A percentile compares a stretch with the other conserved stretches of the same genome.
Evolutionary conservation across 2,113 vertebrate species (phyloP).

Genomic region (Pelecanus crispus): DNA sequence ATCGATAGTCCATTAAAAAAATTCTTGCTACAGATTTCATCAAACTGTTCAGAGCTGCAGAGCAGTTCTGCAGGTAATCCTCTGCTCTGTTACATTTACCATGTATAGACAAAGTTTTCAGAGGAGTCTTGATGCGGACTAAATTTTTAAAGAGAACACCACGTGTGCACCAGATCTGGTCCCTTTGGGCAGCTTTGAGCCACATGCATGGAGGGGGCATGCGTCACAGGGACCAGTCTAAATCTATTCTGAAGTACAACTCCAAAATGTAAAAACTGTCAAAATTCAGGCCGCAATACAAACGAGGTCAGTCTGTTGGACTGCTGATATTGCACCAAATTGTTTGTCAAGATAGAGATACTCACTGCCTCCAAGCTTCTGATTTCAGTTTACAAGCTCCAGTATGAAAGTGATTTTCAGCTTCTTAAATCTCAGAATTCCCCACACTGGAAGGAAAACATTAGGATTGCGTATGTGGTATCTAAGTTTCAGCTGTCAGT

Average conservation of each 20-base stretch:
- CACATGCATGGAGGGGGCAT: background rate
- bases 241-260: background rate
- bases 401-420: background rate
- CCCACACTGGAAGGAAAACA: background rate
- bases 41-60: background rate
- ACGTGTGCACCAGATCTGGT: accelerated
- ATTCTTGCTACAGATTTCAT: background rate
- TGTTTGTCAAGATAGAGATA: background rate
- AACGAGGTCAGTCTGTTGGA: background rate
- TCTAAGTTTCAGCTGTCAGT: background rate
- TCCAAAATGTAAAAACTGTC: background rate
- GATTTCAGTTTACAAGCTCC: background rate
- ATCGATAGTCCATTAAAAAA: background rate
- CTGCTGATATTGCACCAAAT: background rate
- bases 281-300: background rate
- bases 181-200: background rate
- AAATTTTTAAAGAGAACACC: background rate
- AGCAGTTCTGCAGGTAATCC: background rate
- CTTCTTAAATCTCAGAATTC: slow-evolving; percentile 19
- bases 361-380: slow-evolving; percentile 3
- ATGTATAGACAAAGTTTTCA: background rate
- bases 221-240: background rate
- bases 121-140: background rate
- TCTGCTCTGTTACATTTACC: background rate
- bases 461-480: background rate